Evolutionary conservation across 2,113 vertebrate species (phyloP).

Genomic region (Leptocoma aspasia): DNA sequence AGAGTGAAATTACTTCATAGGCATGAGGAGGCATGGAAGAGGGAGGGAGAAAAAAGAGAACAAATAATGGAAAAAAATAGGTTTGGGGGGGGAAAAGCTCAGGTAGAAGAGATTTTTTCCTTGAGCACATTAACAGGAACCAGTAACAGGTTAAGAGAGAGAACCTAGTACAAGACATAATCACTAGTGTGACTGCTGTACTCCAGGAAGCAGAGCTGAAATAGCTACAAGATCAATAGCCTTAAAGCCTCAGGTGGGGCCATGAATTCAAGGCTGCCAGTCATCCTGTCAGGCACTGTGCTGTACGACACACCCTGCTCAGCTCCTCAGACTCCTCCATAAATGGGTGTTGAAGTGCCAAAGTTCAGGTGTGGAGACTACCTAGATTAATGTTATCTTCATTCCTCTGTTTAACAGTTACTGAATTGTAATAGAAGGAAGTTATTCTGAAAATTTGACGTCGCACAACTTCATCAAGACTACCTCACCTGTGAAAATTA

Average conservation of each 20-base stretch:
- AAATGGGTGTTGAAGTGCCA: not conserved
- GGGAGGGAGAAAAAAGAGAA: not conserved
- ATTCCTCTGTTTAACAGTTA: not conserved
- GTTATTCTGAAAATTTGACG: not conserved
- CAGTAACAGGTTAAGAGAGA: not conserved
- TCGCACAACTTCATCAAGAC: not conserved
- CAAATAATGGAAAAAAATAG: not conserved
- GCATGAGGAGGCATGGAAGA: not conserved
- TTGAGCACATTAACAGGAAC: not conserved
- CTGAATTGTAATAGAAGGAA: not conserved
- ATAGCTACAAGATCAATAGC: not conserved
- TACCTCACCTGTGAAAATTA: not conserved
- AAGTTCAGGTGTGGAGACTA: not conserved
- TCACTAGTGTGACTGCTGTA: not conserved
- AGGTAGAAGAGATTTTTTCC: not conserved
- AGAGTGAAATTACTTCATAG: not conserved
- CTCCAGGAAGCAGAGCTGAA: not conserved
- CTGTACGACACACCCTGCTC: not conserved
- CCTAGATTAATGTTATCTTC: not conserved
- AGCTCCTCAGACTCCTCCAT: not conserved
- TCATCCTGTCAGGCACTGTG: not conserved
- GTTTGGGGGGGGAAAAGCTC: not conserved
- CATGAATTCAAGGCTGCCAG: not conserved
- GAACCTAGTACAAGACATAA: not conserved
- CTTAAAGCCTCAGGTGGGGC: not conserved